Evolutionary conservation across 2,888 invertebrate genomes (phyloP).

Genomic region (Apoderus coryli): DNA sequence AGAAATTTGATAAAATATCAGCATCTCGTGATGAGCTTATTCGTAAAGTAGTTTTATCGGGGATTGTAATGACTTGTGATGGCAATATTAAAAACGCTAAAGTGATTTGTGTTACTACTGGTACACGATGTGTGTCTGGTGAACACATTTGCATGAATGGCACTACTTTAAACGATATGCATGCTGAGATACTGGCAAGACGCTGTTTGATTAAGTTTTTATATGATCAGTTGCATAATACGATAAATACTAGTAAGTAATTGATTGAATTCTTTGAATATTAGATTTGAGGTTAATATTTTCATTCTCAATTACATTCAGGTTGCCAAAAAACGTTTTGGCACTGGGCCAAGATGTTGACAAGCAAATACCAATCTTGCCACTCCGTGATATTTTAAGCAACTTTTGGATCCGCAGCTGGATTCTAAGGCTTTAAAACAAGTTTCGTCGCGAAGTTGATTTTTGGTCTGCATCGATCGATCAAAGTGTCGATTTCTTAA

Average conservation of each 20-base stretch:
- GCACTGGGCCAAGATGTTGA: too few relatives aligned
- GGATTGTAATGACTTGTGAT: constrained; percentile 74
- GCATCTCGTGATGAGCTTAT: constrained; percentile 60
- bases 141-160: constrained; percentile 84
- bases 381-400: too few relatives aligned
- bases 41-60: constrained; percentile 86
- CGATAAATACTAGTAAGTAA: constrained; percentile 15
- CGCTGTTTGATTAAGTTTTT: constrained; percentile 66
- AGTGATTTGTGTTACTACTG: constrained; percentile 69
- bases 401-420: too few relatives aligned
- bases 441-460: too few relatives aligned
- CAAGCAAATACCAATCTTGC: too few relatives aligned
- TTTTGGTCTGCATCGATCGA: too few relatives aligned
- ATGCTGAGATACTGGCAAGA: constrained; percentile 89
- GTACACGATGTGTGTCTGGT: constrained; percentile 91
- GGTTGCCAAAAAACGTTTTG: too few relatives aligned
- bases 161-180: constrained; percentile 83
- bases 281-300: too few relatives aligned
- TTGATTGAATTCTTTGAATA: too few relatives aligned
- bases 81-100: constrained; percentile 31
- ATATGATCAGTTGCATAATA: constrained; percentile 54
- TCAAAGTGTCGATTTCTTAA: too few relatives aligned
- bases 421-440: too few relatives aligned
- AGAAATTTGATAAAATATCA: constrained; percentile 63
- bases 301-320: too few relatives aligned